A percentile compares a stretch with the other conserved stretches of the same genome.
phyloP scores from a whole-genome alignment of 2,113 vertebrate genomes.

The Forbesichthys papilliferus region DNA sequence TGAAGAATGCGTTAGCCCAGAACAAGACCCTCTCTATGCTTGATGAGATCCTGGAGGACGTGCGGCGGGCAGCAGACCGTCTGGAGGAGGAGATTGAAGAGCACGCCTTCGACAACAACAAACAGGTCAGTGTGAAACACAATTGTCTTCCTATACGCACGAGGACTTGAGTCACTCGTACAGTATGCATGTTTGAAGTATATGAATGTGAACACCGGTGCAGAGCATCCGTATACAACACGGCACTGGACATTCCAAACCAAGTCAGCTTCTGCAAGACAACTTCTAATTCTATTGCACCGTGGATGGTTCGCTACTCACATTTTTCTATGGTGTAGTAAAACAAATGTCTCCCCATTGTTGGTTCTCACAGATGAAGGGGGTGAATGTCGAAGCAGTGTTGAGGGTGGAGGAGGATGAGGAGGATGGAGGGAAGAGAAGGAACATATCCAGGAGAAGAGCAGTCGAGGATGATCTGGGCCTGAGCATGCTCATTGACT shows the following conservation, averaged over 20 bases:
- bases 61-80: constrained; percentile 90
- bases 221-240: too few species aligned
- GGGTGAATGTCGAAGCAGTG: constrained; percentile 96
- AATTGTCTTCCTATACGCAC: too few species aligned
- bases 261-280: neutral
- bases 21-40: constrained; percentile 93
- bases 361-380: constrained; percentile 80
- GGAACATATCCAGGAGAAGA: constrained; percentile 83
- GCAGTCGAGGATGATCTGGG: constrained; percentile 87
- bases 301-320: neutral
- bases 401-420: constrained; percentile 93
- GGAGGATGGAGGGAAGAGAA: constrained; percentile 82
- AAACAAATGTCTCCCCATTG: neutral
- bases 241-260: too few species aligned
- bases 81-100: constrained; percentile 95
- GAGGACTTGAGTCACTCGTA: too few species aligned
- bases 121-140: constrained; percentile 78
- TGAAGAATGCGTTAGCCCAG: constrained; percentile 84
- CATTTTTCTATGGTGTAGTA: too few species aligned
- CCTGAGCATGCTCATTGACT: constrained; percentile 98
- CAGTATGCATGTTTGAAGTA: too few species aligned
- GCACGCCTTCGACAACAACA: constrained; percentile 94
- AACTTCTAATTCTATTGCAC: neutral
- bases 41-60: constrained; percentile 94
- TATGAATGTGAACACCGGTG: too few species aligned